Conservation (phyloP, 2,888 invertebrate species). For the Eilema sororculum region DNA sequence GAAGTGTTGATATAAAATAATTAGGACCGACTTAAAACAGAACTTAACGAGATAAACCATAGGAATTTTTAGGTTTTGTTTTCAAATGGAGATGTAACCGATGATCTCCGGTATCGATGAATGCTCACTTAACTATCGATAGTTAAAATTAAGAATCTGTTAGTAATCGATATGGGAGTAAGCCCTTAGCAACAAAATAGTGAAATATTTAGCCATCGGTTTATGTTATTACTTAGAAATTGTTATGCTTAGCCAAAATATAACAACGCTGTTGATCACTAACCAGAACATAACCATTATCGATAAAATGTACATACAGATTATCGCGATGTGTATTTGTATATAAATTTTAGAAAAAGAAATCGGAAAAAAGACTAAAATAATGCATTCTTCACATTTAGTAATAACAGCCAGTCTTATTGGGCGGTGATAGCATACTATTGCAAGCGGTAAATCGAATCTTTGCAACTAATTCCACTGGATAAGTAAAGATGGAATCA, state of each 20-base stretch:
- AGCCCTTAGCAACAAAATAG: slow-evolving; percentile 43
- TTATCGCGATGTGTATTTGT: slow-evolving; percentile 70
- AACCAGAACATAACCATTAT: slow-evolving; percentile 41
- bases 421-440: slow-evolving; percentile 54
- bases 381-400: slow-evolving; percentile 53
- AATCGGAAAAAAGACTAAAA: slow-evolving; percentile 73
- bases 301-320: slow-evolving; percentile 56
- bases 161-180: slow-evolving; percentile 47
- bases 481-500: slow-evolving; percentile 35
- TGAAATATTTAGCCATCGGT: slow-evolving; percentile 30
- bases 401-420: slow-evolving; percentile 56
- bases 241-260: slow-evolving; percentile 44
- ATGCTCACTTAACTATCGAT: slow-evolving; percentile 46
- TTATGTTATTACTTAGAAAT: slow-evolving; percentile 41
- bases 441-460: slow-evolving; percentile 39
- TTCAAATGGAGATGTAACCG: slow-evolving; percentile 26
- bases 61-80: slow-evolving; percentile 37
- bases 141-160: slow-evolving; percentile 31
- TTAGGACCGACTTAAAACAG: slow-evolving; percentile 37
- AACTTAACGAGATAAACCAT: slow-evolving; percentile 24
- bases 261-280: slow-evolving; percentile 44
- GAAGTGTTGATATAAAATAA: slow-evolving; percentile 37
- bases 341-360: slow-evolving; percentile 68
- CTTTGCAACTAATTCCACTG: slow-evolving; percentile 36
- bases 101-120: slow-evolving; percentile 49